Percentiles rank a stretch among this genome's conserved stretches.
Conservation (phyloP, 1,140 invertebrate genomes). For the Luehdorfia chinensis region DNA sequence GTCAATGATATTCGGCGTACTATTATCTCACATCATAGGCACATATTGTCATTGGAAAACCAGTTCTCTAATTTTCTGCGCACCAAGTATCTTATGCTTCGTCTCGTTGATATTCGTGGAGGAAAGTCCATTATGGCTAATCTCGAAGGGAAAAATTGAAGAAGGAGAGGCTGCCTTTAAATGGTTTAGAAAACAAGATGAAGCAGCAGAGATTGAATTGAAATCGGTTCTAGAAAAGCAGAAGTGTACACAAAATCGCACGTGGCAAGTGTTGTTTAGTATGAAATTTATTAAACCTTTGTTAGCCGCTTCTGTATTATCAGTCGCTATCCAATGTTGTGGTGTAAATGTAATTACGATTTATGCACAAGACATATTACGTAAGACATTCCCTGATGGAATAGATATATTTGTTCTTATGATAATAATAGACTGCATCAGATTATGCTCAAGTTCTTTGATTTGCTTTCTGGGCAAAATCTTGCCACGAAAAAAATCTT, state of each 20-base stretch:
- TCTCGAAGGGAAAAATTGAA: constrained; percentile 35
- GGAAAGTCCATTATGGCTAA: constrained; percentile 50
- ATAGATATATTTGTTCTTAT: constrained; percentile 36
- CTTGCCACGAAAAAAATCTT: constrained; percentile 34
- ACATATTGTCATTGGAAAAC: constrained; percentile 72
- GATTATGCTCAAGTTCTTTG: constrained; percentile 26
- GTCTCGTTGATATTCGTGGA: constrained; percentile 29
- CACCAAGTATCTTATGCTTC: constrained; percentile 23
- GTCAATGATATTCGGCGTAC: constrained; percentile 60
- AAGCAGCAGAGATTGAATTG: constrained; percentile 33
- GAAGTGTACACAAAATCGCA: constrained; percentile 18
- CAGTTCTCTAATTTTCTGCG: constrained; percentile 27
- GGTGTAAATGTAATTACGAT: constrained; percentile 40
- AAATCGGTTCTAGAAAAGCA: constrained; percentile 30
- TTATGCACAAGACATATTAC: constrained; percentile 46
- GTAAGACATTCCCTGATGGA: constrained; percentile 29
- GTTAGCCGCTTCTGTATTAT: constrained; percentile 22
- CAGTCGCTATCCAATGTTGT: constrained; percentile 32
- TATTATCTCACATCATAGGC: constrained; percentile 69
- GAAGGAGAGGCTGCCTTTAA: constrained; percentile 35
- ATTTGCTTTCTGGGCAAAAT: constrained; percentile 34
- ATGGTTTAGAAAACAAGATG: constrained; percentile 33
- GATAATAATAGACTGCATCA: constrained; percentile 32
- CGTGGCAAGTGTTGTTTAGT: constrained; percentile 27
- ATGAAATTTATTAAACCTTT: constrained; percentile 32